A percentile compares a stretch with the other conserved stretches of the same genome.
phyloP scores from a whole-genome alignment of 2,113 vertebrate genomes.

The Cricetomys ansorgei region DNA sequence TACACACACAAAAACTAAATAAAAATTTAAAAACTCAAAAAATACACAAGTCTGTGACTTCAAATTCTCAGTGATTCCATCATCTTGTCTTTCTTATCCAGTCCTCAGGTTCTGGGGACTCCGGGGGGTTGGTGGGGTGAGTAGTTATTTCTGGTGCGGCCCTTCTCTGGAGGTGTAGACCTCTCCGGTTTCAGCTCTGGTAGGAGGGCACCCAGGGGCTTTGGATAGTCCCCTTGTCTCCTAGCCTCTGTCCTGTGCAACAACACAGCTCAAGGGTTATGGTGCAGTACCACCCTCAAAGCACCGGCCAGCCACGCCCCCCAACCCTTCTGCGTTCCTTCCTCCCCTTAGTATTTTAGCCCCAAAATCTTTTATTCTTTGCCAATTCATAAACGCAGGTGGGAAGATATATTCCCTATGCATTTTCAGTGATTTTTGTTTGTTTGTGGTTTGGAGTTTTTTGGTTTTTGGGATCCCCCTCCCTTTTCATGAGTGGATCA shows the following conservation, averaged over 20 bases:
- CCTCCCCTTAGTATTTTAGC: background rate
- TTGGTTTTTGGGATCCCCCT: background rate
- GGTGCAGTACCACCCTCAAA: background rate
- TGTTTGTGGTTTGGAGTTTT: background rate
- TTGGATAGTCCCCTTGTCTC: background rate
- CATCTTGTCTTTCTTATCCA: background rate
- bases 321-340: background rate
- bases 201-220: background rate
- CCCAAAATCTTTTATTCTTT: constrained; percentile 23
- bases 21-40: background rate
- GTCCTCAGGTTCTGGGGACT: background rate
- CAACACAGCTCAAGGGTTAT: background rate
- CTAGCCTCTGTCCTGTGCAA: background rate
- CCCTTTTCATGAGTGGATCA: background rate
- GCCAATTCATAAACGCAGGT: constrained; percentile 39
- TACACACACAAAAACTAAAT: background rate
- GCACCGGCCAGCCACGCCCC: background rate
- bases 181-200: background rate
- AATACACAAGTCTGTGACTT: background rate
- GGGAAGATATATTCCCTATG: background rate
- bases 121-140: background rate
- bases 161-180: background rate
- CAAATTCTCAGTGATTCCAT: background rate
- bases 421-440: background rate
- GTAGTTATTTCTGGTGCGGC: background rate